Evolutionary conservation across 2,113 vertebrate species (phyloP).

Genomic region (Oenanthe oenanthe): DNA sequence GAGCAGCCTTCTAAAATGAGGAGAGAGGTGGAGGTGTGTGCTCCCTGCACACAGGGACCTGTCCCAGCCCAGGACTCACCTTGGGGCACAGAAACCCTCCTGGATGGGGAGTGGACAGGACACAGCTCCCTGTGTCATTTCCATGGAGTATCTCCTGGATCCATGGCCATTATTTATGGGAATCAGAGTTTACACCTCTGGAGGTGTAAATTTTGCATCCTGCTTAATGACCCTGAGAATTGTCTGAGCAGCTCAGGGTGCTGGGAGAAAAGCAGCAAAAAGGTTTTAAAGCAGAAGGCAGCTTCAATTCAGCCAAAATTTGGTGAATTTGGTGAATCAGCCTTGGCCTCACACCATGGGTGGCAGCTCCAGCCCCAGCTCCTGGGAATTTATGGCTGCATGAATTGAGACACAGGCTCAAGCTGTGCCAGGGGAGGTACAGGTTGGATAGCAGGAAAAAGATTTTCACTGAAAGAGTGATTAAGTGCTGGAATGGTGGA

Average conservation of each 20-base stretch:
- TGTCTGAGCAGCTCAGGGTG: not conserved
- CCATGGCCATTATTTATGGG: not conserved
- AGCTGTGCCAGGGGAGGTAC: too few relatives aligned
- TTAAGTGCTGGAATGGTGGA: too few relatives aligned
- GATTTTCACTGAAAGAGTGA: too few relatives aligned
- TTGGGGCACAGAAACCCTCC: not conserved
- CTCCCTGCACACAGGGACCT: not conserved
- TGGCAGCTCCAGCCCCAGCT: not conserved
- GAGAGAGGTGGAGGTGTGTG: not conserved
- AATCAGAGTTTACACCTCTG: not conserved
- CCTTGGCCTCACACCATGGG: not conserved
- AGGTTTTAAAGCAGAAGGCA: not conserved
- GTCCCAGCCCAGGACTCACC: not conserved
- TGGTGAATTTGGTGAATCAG: fast-evolving
- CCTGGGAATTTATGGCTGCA: not conserved
- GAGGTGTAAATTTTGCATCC: not conserved
- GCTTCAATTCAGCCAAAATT: not conserved
- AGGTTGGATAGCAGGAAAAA: too few relatives aligned
- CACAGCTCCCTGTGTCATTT: not conserved
- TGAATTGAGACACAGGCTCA: not conserved
- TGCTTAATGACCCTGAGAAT: not conserved
- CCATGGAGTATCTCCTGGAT: not conserved
- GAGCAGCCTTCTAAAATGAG: constrained; percentile 59
- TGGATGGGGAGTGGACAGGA: not conserved
- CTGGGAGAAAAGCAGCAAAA: not conserved